Conservation (phyloP, 2,113 vertebrate species). For the Micronisus gabar region DNA sequence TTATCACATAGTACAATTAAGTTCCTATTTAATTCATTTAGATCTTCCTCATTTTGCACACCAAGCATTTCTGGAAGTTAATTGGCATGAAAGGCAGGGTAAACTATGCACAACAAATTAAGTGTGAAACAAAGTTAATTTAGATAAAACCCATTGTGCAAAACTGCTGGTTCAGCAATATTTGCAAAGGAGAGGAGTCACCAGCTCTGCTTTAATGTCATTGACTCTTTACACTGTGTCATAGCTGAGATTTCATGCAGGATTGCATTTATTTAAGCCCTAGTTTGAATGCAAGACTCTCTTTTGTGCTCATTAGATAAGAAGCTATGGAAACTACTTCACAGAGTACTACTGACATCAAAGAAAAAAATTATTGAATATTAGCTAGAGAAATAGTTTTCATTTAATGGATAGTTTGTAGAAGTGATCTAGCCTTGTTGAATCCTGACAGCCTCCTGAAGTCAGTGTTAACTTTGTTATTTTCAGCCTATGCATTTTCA, state of each 20-base stretch:
- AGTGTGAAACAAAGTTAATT: constrained; percentile 71
- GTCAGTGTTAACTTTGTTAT: not conserved
- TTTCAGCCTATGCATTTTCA: not conserved
- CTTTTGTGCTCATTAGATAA: not conserved
- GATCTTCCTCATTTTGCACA: constrained; percentile 32
- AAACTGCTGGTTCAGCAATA: constrained; percentile 51
- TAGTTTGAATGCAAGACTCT: not conserved
- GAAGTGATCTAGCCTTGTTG: not conserved
- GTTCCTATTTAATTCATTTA: constrained; percentile 44
- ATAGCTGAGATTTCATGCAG: not conserved
- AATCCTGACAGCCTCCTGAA: not conserved
- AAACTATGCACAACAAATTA: constrained; percentile 70
- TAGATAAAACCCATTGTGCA: constrained; percentile 55
- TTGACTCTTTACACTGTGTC: not conserved
- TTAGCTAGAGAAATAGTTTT: not conserved
- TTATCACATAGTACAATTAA: constrained; percentile 29
- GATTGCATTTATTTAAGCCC: not conserved
- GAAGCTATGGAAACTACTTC: not conserved
- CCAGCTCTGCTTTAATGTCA: not conserved
- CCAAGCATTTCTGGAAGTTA: constrained; percentile 64
- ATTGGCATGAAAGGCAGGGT: constrained; percentile 59
- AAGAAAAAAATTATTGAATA: not conserved
- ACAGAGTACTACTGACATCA: not conserved
- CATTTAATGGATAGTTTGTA: not conserved
- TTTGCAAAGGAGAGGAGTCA: not conserved